These are phyloP conservation scores for Glareola pratincola DNA, from an alignment of 2,113 vertebrate species.

Conservation along the genomic window DNA sequence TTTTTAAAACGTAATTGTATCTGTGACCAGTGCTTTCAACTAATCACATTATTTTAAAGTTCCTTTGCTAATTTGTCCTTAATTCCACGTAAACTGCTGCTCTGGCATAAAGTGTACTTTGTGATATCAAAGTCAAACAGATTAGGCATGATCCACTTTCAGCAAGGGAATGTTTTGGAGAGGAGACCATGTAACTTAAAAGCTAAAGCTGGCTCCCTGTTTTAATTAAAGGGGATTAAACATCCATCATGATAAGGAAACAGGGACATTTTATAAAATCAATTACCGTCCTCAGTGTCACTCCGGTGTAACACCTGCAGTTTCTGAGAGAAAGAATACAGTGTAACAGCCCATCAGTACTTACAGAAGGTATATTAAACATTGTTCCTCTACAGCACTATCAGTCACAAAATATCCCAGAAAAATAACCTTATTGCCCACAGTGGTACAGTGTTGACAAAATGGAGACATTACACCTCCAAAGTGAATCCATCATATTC, in stretches of 20 bases:
- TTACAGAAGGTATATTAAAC: background rate
- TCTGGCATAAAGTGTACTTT: conserved; percentile 36
- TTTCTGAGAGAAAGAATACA: background rate
- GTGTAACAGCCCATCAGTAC: background rate
- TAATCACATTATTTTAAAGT: conserved; percentile 34
- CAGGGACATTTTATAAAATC: conserved; percentile 40
- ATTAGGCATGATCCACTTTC: conserved; percentile 57
- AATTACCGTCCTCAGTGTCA: conserved; percentile 21
- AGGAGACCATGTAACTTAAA: conserved; percentile 34
- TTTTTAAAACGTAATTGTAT: background rate
- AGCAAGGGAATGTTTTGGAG: conserved; percentile 31
- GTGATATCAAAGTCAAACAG: conserved; percentile 57
- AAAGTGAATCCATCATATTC: background rate
- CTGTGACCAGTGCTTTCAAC: background rate
- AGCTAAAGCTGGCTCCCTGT: conserved; percentile 24
- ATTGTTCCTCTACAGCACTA: background rate
- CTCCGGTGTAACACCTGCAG: conserved; percentile 17
- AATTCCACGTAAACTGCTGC: conserved; percentile 50
- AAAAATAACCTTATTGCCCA: background rate
- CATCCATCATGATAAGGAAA: conserved; percentile 54
- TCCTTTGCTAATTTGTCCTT: conserved; percentile 52
- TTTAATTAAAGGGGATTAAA: conserved; percentile 59
- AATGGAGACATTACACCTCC: background rate
- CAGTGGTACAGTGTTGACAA: background rate
- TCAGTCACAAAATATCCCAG: background rate